Base-by-base conservation (phyloP, 2,797 vertebrate species). In the Danio kyathit region DNA sequence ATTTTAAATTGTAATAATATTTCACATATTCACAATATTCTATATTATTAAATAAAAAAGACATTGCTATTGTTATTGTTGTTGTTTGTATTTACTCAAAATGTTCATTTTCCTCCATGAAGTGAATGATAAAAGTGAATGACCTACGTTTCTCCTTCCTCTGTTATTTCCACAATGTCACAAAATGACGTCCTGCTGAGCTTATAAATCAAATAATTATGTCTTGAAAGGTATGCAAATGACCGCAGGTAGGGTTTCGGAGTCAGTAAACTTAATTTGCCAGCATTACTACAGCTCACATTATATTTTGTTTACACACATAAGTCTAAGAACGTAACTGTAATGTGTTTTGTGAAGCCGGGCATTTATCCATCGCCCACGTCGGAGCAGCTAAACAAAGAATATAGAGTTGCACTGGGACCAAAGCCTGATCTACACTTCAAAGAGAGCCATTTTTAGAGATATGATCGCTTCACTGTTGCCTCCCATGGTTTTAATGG, bases 361-460 rank as follows among this genome's bases (percentile, higher is more conserved):
- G 67, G 67, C 38, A 8, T 83, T 82, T 66, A 71, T 57, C 60
- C 52, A 66, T 12, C 67, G 2, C 75, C 74, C 79, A 89, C 90
- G 88, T 90, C 89, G 92, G 89, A 91, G 89, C 44, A 87, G 88
- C 85, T 61, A 86, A 87, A 91, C 88, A 90, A 91, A 92, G 88
- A 86, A 80, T 56, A 65, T 16, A 29, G 85, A 88, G 86, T 29
- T 89, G 87, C 92, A 89, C 89, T 86, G 85, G 84, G 89, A 89
- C 64, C 86, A 86, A 77, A 85, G 86, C 48, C 82, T 85, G 79
- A 84, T 84, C 76, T 75, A 80, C 84, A 90, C 93, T 92, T 94
- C 90, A 94, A 94, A 94, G 92, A 89, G 63, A 74, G 73, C 78
- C 74, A 67, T 87, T 88, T 92, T 92, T 92, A 91, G 89, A 92